Evolutionary conservation across 1,140 invertebrate genomes (phyloP).

Genomic region (Solenopsis fugax): DNA sequence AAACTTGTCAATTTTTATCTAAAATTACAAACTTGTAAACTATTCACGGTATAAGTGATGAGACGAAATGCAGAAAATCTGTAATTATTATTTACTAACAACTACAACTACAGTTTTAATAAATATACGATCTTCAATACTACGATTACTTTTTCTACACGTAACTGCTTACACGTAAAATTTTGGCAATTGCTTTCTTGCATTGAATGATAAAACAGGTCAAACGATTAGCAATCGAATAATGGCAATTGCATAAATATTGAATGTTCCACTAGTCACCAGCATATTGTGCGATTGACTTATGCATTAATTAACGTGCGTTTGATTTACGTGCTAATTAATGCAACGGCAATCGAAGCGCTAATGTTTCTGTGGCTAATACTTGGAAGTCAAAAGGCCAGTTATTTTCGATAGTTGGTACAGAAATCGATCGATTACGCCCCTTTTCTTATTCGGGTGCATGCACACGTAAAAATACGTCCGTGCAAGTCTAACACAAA

Average conservation of each 20-base stretch:
- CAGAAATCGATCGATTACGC: conserved; percentile 36
- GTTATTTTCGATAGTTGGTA: conserved; percentile 40
- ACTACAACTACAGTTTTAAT: not conserved
- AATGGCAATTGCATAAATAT: conserved; percentile 41
- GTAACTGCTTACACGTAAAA: not conserved
- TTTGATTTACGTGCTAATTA: conserved; percentile 51
- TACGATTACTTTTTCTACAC: not conserved
- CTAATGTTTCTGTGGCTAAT: conserved; percentile 44
- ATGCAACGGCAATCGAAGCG: not conserved
- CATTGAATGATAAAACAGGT: not conserved
- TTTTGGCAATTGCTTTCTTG: not conserved
- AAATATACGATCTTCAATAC: not conserved
- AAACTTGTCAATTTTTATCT: not conserved
- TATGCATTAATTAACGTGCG: conserved; percentile 55
- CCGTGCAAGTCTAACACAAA: not conserved
- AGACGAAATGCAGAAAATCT: not conserved
- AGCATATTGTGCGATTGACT: conserved; percentile 50
- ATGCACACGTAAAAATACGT: conserved; percentile 39
- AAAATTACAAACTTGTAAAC: not conserved
- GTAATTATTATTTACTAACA: not conserved
- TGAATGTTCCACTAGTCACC: conserved; percentile 18
- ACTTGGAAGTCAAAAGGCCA: conserved; percentile 48
- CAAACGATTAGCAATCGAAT: not conserved
- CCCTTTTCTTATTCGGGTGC: conserved; percentile 22
- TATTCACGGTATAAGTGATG: not conserved